A percentile compares a stretch with the other conserved stretches of the same genome.
These are phyloP conservation scores for Coreius guichenoti DNA, from an alignment of 2,797 vertebrate species.

Conservation along the genomic window DNA sequence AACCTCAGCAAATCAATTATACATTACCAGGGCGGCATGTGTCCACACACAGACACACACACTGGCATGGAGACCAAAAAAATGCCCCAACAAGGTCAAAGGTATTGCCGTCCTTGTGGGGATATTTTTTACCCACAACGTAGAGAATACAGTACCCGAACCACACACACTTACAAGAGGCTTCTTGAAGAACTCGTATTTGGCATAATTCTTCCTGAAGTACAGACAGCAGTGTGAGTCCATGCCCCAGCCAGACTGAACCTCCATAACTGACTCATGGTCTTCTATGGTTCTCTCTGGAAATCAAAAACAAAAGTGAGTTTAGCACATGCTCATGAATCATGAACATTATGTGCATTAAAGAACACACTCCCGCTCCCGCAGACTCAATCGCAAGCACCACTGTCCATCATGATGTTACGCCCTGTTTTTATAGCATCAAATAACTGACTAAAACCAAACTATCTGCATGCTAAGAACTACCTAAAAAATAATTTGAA, in stretches of 20 bases:
- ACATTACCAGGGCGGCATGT: slow-evolving; percentile 16
- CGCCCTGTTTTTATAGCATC: not conserved
- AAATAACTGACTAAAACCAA: not conserved
- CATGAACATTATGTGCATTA: slow-evolving; percentile 5
- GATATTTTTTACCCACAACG: too few species aligned
- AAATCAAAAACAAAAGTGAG: slow-evolving; percentile 43
- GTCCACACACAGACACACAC: not conserved
- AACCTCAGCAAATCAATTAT: slow-evolving; percentile 39
- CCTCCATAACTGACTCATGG: slow-evolving; percentile 91
- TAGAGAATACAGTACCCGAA: not conserved
- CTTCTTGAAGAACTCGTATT: slow-evolving; percentile 98
- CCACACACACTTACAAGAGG: slow-evolving; percentile 84
- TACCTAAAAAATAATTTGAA: too few species aligned
- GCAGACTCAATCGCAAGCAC: not conserved
- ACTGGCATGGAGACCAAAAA: not conserved
- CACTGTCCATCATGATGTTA: not conserved
- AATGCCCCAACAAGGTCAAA: not conserved
- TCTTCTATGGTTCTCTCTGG: slow-evolving; percentile 95
- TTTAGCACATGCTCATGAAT: not conserved
- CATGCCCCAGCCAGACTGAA: slow-evolving; percentile 90
- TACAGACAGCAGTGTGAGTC: slow-evolving; percentile 91
- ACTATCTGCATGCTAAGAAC: not conserved
- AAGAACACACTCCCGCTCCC: too few species aligned
- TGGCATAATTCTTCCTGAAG: slow-evolving; percentile 97
- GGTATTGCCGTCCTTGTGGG: not conserved